A percentile compares a stretch with the other conserved stretches of the same genome.
Evolutionary conservation across 2,888 invertebrate species (phyloP).

Genomic region (Perithous albicinctus): DNA sequence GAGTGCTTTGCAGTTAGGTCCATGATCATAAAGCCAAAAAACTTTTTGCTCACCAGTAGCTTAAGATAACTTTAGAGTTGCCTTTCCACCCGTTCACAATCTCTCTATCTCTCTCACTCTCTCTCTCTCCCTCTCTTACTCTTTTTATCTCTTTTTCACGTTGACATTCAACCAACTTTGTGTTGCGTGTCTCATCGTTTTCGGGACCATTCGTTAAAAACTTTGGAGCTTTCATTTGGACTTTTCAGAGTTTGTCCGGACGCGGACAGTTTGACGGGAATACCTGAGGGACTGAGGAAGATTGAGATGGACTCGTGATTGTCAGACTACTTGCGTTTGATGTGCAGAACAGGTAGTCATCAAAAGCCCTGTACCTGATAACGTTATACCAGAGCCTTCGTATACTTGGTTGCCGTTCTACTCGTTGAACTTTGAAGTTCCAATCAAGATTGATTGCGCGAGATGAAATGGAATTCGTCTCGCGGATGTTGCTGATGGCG

Average conservation of each 20-base stretch:
- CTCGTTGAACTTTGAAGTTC: slow-evolving; percentile 76
- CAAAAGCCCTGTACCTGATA: slow-evolving; percentile 5
- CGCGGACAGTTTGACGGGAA: slow-evolving; percentile 11
- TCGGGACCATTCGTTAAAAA: slow-evolving; percentile 53
- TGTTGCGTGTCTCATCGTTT: slow-evolving; percentile 8
- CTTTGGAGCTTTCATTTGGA: slow-evolving; percentile 42
- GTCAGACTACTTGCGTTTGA: background rate
- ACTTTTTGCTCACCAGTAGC: slow-evolving; percentile 19
- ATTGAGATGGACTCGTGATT: slow-evolving; percentile 29
- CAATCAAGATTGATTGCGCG: slow-evolving; percentile 81
- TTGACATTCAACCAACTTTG: slow-evolving; percentile 41
- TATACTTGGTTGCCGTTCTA: slow-evolving; percentile 43
- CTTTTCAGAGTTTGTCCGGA: slow-evolving; percentile 32
- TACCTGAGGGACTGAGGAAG: slow-evolving; percentile 7
- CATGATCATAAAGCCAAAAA: slow-evolving; percentile 38
- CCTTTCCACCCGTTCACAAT: slow-evolving; percentile 1
- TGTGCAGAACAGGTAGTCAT: slow-evolving; percentile 33
- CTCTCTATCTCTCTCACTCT: background rate
- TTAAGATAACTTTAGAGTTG: slow-evolving; percentile 30
- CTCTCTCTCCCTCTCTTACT: background rate
- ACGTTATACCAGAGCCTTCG: slow-evolving; percentile 8
- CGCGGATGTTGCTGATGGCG: slow-evolving; percentile 69
- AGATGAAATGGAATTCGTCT: slow-evolving; percentile 79
- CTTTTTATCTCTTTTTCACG: slow-evolving; percentile 3
- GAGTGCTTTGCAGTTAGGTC: slow-evolving; percentile 27